phyloP scores from a whole-genome alignment of 2,797 vertebrate genomes.

The Cyprinella venusta region DNA sequence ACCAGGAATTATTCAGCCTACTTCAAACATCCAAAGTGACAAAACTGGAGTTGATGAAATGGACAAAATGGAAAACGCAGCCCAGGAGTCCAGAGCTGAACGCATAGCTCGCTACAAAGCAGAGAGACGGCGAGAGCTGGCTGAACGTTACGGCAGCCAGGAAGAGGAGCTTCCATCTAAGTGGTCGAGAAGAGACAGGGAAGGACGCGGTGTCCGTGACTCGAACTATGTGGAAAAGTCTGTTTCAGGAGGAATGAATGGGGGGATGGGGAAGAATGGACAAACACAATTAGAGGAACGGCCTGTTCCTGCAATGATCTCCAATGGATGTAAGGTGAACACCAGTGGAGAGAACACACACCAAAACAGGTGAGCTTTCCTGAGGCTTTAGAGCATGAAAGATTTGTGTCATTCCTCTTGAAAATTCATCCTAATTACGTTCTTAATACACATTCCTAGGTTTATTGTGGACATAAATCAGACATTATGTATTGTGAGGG shows the following conservation, averaged over 20 bases:
- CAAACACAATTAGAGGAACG: constrained; percentile 31
- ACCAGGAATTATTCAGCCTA: constrained; percentile 3
- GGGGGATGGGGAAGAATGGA: constrained; percentile 52
- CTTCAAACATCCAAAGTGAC: constrained; percentile 32
- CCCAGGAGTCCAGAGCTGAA: constrained; percentile 76
- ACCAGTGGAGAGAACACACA: constrained; percentile 54
- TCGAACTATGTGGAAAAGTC: constrained; percentile 46
- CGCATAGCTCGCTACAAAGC: constrained; percentile 83
- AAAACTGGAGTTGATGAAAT: constrained; percentile 44
- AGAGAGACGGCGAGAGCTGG: constrained; percentile 79
- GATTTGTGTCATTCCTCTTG: not conserved
- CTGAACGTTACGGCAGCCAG: constrained; percentile 71
- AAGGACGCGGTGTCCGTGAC: constrained; percentile 49
- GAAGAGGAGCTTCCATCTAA: constrained; percentile 77
- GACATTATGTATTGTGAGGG: not conserved
- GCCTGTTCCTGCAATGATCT: constrained; percentile 44
- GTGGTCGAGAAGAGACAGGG: constrained; percentile 72
- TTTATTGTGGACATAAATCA: not conserved
- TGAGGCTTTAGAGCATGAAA: not conserved
- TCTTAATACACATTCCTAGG: not conserved
- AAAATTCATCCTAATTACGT: too few species aligned
- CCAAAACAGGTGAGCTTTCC: constrained; percentile 70
- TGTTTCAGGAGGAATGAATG: constrained; percentile 60
- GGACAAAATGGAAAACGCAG: constrained; percentile 70
- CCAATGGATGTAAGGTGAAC: constrained; percentile 71